Evolutionary conservation across 2,888 invertebrate genomes (phyloP), one percentile per base, ranked within the genome.

Genomic region (Meganola albula): DNA sequence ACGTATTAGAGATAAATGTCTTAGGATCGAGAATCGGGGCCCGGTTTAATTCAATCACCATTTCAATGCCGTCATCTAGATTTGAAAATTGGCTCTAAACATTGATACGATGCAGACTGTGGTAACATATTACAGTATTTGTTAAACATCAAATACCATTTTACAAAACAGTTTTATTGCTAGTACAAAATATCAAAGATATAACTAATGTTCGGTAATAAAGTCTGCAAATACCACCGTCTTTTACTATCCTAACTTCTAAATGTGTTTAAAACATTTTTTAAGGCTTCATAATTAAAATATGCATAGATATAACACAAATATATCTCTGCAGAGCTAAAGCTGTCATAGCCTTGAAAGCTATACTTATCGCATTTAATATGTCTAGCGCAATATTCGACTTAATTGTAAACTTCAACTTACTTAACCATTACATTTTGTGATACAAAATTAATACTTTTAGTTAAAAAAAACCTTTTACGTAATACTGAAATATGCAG

Each of bases 401-500:
- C 4, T 4, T 16, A 6, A 4, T 16, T 16, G 16, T 16, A 16
- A 16, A 5, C 16, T 16, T 16, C 16, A 16, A 16, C 16, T 6
- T 16, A 16, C 16, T 16, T 28, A 44, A 40, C 34, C 24, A 43
- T 38, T 28, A 20, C 20, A 47, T 50, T n/a, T 51, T 54, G 41
- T 45, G 40, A 44, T 40, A 13, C 30, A 27, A 34, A 20, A 22
- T 33, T 22, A 27, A 44, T 25, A 35, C 34, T 42, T 37, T 21
- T 36, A 40, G 14, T 18, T 38, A 42, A 41, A 44, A 34, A 32
- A 37, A 28, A 27, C 47, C 37, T 28, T 21, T 23, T 34, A 46
- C 45, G 57, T 63, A 68, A 68, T 68, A 68, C 68, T 69, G 70
- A 63, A 55, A 50, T 49, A 53, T 34, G 41, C 44, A 54, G 43